A percentile compares a stretch with the other conserved stretches of the same genome.
Conservation (phyloP, 2,113 vertebrate species). For the Gasterosteus nipponicus region DNA sequence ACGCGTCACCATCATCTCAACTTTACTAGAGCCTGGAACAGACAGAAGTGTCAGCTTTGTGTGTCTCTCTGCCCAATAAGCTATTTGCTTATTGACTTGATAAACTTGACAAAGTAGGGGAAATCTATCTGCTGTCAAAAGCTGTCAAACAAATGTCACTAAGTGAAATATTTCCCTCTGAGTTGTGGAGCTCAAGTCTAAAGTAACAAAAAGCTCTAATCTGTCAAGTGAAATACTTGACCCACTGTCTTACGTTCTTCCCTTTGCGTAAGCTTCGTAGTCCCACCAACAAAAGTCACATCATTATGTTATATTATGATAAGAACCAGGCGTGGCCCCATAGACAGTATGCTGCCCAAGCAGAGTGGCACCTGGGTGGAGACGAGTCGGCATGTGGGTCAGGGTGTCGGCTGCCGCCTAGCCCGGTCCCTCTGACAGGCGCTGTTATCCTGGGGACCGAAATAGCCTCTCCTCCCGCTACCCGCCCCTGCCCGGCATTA, state of each 20-base stretch:
- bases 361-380: constrained; percentile 58
- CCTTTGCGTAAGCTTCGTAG: too few species aligned
- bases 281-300: background rate
- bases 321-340: background rate
- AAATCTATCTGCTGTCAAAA: background rate
- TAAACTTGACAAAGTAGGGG: background rate
- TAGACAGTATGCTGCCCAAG: background rate
- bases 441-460: constrained; percentile 93
- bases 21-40: background rate
- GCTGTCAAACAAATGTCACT: background rate
- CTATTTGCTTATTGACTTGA: background rate
- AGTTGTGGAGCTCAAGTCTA: background rate
- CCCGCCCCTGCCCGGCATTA: constrained; percentile 88
- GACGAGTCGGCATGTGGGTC: constrained; percentile 74
- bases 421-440: constrained; percentile 89
- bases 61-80: background rate
- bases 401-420: constrained; percentile 30
- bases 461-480: constrained; percentile 89
- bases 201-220: background rate
- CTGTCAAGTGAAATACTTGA: background rate
- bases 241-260: background rate
- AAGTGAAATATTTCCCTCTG: background rate
- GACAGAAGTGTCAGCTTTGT: background rate
- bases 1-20: background rate
- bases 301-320: constrained; percentile 10